phyloP scores from a whole-genome alignment of 2,797 vertebrate species.

The Phalanger gymnotis region DNA sequence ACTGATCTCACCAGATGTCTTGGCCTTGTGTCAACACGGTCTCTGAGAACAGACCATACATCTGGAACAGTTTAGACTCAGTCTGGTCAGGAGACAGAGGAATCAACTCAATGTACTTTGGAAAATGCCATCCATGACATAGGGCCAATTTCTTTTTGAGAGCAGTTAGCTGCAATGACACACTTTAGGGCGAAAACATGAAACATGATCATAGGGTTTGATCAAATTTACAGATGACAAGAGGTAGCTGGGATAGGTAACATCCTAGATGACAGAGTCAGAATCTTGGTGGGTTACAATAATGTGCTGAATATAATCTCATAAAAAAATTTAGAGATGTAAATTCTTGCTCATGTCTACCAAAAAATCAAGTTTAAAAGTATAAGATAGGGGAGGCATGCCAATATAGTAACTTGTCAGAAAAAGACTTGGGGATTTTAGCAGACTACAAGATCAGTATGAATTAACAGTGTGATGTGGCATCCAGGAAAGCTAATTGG shows the following conservation, averaged over 20 bases:
- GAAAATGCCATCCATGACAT: neutral
- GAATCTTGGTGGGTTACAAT: neutral
- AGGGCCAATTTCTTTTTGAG: neutral
- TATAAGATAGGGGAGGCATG: neutral
- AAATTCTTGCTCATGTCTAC: neutral
- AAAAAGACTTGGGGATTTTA: neutral
- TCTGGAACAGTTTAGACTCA: neutral
- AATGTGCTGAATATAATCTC: neutral
- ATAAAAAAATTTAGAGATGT: neutral
- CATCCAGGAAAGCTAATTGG: neutral
- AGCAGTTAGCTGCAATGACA: neutral
- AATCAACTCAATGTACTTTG: neutral
- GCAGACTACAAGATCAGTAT: neutral
- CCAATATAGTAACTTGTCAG: neutral
- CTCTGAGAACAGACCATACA: neutral
- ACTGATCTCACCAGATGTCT: neutral
- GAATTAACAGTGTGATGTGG: neutral
- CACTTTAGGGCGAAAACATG: neutral
- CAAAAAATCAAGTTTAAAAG: neutral
- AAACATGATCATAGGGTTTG: neutral
- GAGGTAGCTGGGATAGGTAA: neutral
- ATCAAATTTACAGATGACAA: neutral
- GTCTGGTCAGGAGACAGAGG: neutral
- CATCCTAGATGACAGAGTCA: neutral
- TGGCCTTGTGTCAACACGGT: neutral